Base-by-base conservation (phyloP, 2,888 invertebrate species). In the Quadroppia sp. region DNA sequence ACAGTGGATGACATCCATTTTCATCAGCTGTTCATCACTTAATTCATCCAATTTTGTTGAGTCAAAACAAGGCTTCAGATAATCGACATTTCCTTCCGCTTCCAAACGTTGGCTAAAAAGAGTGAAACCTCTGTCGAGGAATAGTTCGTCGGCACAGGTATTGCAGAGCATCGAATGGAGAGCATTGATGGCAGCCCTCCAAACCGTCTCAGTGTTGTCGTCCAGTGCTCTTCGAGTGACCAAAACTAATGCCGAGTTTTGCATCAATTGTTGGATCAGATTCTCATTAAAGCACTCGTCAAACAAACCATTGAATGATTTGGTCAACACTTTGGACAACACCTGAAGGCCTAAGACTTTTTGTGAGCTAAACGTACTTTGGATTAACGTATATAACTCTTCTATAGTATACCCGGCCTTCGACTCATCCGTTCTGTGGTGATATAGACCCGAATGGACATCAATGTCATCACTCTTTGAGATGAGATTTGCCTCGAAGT, bases 361-460 rank as follows among this genome's bases (percentile, higher is more conserved):
- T 59, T 76, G 76, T 6, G 76, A 25, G 30, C 40, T 32, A 64
- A 48, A 73, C 4, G 61, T 71, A 71, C 76, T 76, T 53, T 76
- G 71, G 1, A 74, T 48, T 32, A 73, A 73, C 17, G 45, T 73
- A 32, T 73, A 53, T 30, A 76, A 56, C 45, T 75, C 76, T 40
- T 73, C n/a, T 1, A 76, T 53, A 30, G 76, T 71, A 48, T 76
- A 76, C 7, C 76, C 76, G n/a, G 76, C 45, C 11, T 45, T 50
- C n/a, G 73, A 73, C 13, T 70, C 71, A 3, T 75, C 71, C 30
- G 72, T 71, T 11, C 73, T 71, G 40, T 75, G 75, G 45, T 76
- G 75, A 67, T 73, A 64, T 20, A 76, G 59, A 42, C 75, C 75
- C 45, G 64, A 23, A 23, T 75, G 50, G 20, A 70, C 45, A 56